These are phyloP conservation scores for Bos javanicus DNA, from an alignment of 2,113 vertebrate genomes.

Conservation along the genomic window DNA sequence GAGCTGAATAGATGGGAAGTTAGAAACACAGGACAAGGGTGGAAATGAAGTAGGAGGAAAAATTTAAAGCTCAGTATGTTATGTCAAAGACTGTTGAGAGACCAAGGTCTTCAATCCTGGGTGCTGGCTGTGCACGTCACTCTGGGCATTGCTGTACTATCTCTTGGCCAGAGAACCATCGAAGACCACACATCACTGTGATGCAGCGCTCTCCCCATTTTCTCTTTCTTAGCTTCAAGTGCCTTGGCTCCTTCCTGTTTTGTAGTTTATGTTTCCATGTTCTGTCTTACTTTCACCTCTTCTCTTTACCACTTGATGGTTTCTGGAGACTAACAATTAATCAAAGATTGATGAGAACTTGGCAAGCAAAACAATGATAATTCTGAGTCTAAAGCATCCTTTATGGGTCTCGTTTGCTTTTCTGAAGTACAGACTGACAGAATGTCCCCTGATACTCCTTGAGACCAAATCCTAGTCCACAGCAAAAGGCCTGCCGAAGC, in stretches of 20 bases:
- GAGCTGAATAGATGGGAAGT: neutral
- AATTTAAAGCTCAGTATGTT: neutral
- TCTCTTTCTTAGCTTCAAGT: neutral
- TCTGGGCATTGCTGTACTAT: neutral
- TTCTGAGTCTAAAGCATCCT: neutral
- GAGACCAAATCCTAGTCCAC: neutral
- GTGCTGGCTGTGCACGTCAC: neutral
- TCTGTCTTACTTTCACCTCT: neutral
- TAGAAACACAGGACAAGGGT: neutral
- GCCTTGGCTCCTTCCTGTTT: neutral
- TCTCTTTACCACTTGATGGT: neutral
- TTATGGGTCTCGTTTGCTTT: neutral
- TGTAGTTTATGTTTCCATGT: neutral
- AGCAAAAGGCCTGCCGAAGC: neutral
- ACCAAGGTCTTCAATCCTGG: neutral
- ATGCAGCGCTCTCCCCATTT: rapidly evolving
- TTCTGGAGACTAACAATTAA: neutral
- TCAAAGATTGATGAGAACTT: neutral
- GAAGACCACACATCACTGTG: neutral
- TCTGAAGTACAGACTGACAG: neutral
- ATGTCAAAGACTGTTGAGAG: neutral
- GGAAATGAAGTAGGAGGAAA: neutral
- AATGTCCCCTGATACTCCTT: neutral
- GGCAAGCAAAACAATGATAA: neutral
- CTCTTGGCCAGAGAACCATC: neutral